These are phyloP conservation scores for Aradophagus sp. DNA, from an alignment of 1,140 invertebrate species.

Conservation along the genomic window DNA sequence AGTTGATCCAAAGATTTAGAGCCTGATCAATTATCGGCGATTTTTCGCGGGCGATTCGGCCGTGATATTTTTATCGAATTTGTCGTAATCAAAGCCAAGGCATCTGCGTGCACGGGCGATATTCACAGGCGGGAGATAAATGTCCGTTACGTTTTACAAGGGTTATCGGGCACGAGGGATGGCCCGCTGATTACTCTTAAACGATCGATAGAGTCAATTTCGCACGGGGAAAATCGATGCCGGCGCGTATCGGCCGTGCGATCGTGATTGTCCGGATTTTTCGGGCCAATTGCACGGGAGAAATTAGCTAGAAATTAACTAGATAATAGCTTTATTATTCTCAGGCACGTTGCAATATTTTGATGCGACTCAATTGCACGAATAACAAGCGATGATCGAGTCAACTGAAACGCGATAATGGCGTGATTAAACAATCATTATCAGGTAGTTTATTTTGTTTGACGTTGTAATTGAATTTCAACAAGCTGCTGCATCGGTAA, in stretches of 20 bases:
- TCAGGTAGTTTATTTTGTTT: too few species aligned
- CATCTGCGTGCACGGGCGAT: constrained; percentile 37
- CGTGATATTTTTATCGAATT: constrained; percentile 56
- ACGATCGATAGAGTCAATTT: constrained; percentile 63
- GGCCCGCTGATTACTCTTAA: constrained; percentile 63
- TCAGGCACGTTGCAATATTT: constrained; percentile 18
- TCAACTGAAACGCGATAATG: constrained; percentile 38
- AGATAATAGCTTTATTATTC: constrained; percentile 50
- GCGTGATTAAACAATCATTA: constrained; percentile 26
- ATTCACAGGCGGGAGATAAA: constrained; percentile 68
- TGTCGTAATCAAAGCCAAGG: constrained; percentile 63
- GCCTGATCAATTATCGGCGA: too few species aligned
- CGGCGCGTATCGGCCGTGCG: constrained; percentile 13
- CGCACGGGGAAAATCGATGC: constrained; percentile 40
- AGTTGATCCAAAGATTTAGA: too few species aligned
- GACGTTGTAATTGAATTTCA: too few species aligned
- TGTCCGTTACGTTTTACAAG: constrained; percentile 69
- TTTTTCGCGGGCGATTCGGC: too few species aligned
- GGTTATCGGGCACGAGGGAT: constrained; percentile 47
- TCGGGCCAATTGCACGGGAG: constrained; percentile 45
- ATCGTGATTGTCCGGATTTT: constrained; percentile 49
- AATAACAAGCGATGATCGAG: constrained; percentile 27
- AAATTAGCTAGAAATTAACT: constrained; percentile 43
- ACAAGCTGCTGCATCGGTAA: too few species aligned
- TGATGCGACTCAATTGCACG: constrained; percentile 40